Base-by-base conservation (phyloP, 2,888 invertebrate species). In the Oxyscelio sp. region DNA sequence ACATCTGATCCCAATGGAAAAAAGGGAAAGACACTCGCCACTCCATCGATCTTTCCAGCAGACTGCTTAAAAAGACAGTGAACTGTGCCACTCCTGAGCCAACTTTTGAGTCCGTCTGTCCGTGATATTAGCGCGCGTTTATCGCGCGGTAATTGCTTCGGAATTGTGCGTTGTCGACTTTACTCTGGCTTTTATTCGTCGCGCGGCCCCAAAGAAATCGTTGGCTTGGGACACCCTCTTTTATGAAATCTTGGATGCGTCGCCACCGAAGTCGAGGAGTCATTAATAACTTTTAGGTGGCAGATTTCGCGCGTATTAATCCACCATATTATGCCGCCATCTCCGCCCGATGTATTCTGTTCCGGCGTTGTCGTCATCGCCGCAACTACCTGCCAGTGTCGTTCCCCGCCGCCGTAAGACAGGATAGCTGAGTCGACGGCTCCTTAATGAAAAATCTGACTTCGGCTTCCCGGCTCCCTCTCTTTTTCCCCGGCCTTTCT, bases 401-500 rank as follows among this genome's bases (percentile, higher is more conserved):
- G 73, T 83, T 82, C 45, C 81, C 80, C 81, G 61, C 74, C 8
- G 61, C 83, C 80, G 84, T 80, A 87, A 90, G 88, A 86, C 86
- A 88, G 91, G 91, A 93, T 92, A 92, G 93, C 93, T 93, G 93
- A 93, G 93, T 93, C 93, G 92, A 93, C 93, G 93, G 91, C 92
- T 92, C 91, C 92, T 93, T 94, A 94, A 94, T 94, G 93, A 94
- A 94, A 94, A 94, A 94, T 93, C 92, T 91, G 91, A 91, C 92
- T 92, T 91, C 90, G 88, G 80, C 89, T 83, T 78, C 71, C 79
- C 59, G 50, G 58, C 85, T 58, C 77, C 54, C 73, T 48, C 73
- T 80, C 77, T 85, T 88, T 87, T 87, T 87, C 74, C 48, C 63
- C 78, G 52, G 58, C 66, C 73, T 85, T 81, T 81, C 82, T 77